Evolutionary conservation across 1,140 invertebrate species (phyloP), one percentile per base, ranked within the genome.

Genomic region (Zaprionus africanus): DNA sequence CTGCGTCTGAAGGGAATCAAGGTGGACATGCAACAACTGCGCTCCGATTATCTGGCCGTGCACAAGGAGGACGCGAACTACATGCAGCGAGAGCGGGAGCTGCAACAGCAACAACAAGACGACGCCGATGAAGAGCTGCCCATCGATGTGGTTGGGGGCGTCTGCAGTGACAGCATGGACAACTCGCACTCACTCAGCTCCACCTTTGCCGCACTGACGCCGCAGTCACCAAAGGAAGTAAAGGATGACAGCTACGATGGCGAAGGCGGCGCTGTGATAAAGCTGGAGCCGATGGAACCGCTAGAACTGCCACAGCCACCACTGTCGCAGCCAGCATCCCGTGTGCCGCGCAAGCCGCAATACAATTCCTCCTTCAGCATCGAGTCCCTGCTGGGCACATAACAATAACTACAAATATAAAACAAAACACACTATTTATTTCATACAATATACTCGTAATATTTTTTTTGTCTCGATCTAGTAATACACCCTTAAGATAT

Each of bases 1-100:
- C 94, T 98, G 74, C 95, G 97, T 2, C 96, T 96, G 22, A 98
- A 98, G 92, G 97, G 97, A 34, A 97, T 98, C 73, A 95, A 96
- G n/a, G 97, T 98, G 7, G 97, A 98, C 84, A 86, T 98, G 46
- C 96, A 97, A 59, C 96, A 97, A 0, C 93, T 98, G 28, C 97
- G 97, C 81, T 95, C 96, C 86, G 97, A 98, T 90, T 96, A 96
- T 49, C 92, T 96, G 24, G 95, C 94, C 17, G 94, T 95, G 90
- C 94, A 87, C 57, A 65, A 46, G 54, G 64, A 60, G 0, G 59
- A 95, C 63, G 94, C 94, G 92, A 95, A 76, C 93, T 54, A 24
- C 19, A 7, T 92, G 76, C 93, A 94, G 28, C 28, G 28, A 2
- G 7, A 31, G 92, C 96, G 95, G 64, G 95, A 96, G 81, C 95